phyloP scores from a whole-genome alignment of 2,888 invertebrate genomes.

The Rhynchonema sp. region DNA sequence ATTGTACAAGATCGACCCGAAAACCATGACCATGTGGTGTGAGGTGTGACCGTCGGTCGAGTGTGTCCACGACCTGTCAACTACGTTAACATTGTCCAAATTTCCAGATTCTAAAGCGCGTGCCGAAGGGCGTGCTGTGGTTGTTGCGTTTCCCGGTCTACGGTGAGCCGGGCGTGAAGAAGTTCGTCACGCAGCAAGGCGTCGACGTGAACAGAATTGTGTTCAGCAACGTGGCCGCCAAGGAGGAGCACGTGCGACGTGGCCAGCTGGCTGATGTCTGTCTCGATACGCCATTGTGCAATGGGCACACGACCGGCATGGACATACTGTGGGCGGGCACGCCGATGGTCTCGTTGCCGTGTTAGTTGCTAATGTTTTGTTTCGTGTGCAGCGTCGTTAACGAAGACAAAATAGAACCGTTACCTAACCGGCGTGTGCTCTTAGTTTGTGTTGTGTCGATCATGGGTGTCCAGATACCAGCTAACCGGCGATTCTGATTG shows the following conservation, averaged over 20 bases:
- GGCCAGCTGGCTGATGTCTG: conserved; percentile 95
- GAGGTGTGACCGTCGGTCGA: too few species aligned
- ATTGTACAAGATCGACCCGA: conserved; percentile 89
- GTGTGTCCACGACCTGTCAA: too few species aligned
- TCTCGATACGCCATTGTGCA: conserved; percentile 89
- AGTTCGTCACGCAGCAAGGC: conserved; percentile 57
- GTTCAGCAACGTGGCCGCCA: conserved; percentile 91
- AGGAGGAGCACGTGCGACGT: conserved; percentile 82
- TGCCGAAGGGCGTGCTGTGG: conserved; percentile 85
- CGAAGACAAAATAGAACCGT: too few species aligned
- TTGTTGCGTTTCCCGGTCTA: conserved; percentile 68
- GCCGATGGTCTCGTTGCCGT: conserved; percentile 83
- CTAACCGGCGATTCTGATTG: too few species aligned
- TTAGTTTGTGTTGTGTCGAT: too few species aligned
- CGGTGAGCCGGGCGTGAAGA: conserved; percentile 41
- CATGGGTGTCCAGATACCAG: too few species aligned
- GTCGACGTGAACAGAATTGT: conserved; percentile 52
- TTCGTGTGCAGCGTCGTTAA: not conserved
- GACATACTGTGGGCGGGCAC: conserved; percentile 98
- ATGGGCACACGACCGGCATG: conserved; percentile 98
- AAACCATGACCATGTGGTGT: conserved; percentile 76
- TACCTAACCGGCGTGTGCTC: too few species aligned
- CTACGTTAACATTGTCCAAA: too few species aligned
- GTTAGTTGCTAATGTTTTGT: too few species aligned
- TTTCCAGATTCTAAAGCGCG: conserved; percentile 66